Evolutionary conservation across 2,113 vertebrate species (phyloP).

Genomic region (Gymnocephalus cernua): DNA sequence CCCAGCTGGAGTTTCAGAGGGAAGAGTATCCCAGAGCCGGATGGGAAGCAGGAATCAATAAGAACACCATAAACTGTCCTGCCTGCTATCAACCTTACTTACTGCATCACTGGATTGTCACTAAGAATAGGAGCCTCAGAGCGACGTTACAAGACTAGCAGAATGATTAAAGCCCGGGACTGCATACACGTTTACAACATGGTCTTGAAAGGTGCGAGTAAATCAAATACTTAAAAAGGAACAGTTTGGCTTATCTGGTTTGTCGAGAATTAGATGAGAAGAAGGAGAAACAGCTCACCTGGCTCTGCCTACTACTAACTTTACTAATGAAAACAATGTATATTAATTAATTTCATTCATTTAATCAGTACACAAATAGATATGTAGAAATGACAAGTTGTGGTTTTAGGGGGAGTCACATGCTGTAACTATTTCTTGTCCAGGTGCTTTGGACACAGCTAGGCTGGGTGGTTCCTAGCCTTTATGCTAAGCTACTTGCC

Average conservation of each 20-base stretch:
- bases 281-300: too few relatives aligned
- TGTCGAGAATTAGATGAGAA: neutral
- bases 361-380: too few relatives aligned
- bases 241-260: neutral
- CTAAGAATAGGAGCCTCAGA: slow-evolving; percentile 34
- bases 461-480: too few relatives aligned
- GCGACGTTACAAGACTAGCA: neutral
- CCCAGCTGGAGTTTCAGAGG: slow-evolving; percentile 58
- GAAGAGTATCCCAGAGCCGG: slow-evolving; percentile 39
- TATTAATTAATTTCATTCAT: too few relatives aligned
- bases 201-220: slow-evolving; percentile 4
- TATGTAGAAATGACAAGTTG: too few relatives aligned
- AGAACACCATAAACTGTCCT: slow-evolving; percentile 44
- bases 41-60: slow-evolving; percentile 68
- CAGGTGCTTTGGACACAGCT: too few relatives aligned
- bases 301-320: too few relatives aligned
- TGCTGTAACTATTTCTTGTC: too few relatives aligned
- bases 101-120: slow-evolving; percentile 49
- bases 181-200: slow-evolving; percentile 20
- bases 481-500: too few relatives aligned
- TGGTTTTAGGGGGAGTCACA: too few relatives aligned
- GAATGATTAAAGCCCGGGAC: slow-evolving; percentile 10
- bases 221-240: slow-evolving; percentile 16
- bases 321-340: too few relatives aligned
- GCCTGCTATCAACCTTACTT: slow-evolving; percentile 55